Percentiles rank a stretch among this genome's conserved stretches.
phyloP scores from a whole-genome alignment of 2,888 invertebrate species.

The Escarpia spicata region DNA sequence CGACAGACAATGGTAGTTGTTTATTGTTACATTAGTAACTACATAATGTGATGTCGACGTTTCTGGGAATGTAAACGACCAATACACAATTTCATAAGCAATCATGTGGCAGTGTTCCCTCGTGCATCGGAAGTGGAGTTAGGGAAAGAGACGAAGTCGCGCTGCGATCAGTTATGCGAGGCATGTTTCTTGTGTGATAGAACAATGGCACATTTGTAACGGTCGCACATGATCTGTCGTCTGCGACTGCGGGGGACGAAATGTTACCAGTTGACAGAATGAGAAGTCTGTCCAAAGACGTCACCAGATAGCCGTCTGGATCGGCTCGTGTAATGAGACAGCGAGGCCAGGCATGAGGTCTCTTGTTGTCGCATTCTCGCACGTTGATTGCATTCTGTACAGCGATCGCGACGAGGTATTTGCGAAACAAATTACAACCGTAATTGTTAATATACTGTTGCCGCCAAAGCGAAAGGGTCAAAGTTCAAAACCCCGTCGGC shows the following conservation, averaged over 20 bases:
- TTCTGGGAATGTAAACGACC: no score
- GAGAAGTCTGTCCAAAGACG: not conserved
- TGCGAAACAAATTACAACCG: not conserved
- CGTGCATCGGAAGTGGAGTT: not conserved
- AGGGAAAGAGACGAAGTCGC: not conserved
- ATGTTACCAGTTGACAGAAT: not conserved
- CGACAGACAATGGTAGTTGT: no score
- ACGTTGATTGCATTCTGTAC: not conserved
- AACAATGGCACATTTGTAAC: constrained; percentile 13
- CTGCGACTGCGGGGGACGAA: not conserved
- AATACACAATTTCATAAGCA: no score
- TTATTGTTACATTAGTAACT: no score
- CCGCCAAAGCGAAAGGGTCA: not conserved
- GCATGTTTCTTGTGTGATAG: not conserved
- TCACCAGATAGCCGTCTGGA: constrained; percentile 1
- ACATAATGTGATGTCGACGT: no score
- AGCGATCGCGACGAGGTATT: not conserved
- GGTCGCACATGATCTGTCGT: not conserved
- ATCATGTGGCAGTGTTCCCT: not conserved
- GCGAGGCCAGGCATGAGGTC: not conserved
- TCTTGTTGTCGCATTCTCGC: not conserved
- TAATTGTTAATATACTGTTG: not conserved
- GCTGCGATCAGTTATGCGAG: not conserved
- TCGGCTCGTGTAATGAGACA: not conserved
- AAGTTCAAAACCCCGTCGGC: not conserved